Conservation (phyloP, 2,113 vertebrate genomes). For the Ameiurus melas region DNA sequence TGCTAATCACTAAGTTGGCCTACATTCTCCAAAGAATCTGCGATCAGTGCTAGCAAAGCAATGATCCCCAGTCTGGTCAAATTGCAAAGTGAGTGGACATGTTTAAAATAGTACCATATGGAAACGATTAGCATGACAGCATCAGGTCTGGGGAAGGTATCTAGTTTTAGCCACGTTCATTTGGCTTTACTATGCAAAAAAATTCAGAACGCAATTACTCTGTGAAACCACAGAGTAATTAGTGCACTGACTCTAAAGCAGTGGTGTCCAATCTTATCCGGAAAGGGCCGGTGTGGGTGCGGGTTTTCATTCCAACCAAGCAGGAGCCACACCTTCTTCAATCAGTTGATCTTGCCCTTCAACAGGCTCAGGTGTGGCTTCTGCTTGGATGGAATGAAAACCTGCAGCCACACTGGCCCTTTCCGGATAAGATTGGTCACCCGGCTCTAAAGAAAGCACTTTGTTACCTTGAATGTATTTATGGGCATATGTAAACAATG, state of each 20-base stretch:
- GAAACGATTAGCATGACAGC: background rate
- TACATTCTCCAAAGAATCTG: constrained; percentile 29
- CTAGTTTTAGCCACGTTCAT: background rate
- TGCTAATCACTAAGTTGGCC: constrained; percentile 33
- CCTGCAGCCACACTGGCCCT: too few relatives aligned
- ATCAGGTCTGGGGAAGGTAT: background rate
- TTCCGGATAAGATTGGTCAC: too few relatives aligned
- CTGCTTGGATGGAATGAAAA: too few relatives aligned
- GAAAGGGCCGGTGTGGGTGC: too few relatives aligned
- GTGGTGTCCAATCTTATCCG: too few relatives aligned
- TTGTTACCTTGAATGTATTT: background rate
- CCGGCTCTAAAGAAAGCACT: background rate
- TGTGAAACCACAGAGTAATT: background rate
- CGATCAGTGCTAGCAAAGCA: constrained; percentile 8
- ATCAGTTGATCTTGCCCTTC: too few relatives aligned
- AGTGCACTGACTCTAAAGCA: background rate
- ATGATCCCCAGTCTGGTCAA: constrained; percentile 6
- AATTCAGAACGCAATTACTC: background rate
- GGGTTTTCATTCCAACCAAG: too few relatives aligned
- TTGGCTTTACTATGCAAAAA: background rate
- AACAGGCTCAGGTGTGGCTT: too few relatives aligned
- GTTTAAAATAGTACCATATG: constrained; percentile 29
- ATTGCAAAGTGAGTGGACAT: background rate
- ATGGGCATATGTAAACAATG: background rate
- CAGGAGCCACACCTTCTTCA: too few relatives aligned